Percentiles rank a stretch among this genome's conserved stretches.
Evolutionary conservation across 2,888 invertebrate species (phyloP).

Genomic region (Abrostola tripartita): DNA sequence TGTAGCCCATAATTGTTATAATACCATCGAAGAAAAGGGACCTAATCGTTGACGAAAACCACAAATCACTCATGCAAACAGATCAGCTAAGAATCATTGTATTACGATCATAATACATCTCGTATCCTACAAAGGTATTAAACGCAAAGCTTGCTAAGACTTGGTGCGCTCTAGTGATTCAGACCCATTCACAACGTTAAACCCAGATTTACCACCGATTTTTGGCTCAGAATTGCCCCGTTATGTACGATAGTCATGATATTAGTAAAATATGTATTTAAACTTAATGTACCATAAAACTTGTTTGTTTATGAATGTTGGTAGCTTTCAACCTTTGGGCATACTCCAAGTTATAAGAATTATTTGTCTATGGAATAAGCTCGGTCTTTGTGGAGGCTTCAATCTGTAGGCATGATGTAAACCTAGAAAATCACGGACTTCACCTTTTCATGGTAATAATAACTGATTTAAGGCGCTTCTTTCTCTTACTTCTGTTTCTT

Average conservation of each 20-base stretch:
- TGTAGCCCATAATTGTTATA: too few species aligned
- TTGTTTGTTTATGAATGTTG: constrained; percentile 33
- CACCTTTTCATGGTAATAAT: too few species aligned
- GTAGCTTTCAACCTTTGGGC: constrained; percentile 38
- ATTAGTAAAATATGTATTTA: constrained; percentile 44
- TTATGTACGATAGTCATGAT: constrained; percentile 34
- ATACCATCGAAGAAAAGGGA: too few species aligned
- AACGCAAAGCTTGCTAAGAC: constrained; percentile 47
- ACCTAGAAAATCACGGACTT: too few species aligned
- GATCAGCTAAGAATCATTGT: constrained; percentile 7
- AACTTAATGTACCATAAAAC: constrained; percentile 34
- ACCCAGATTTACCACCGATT: constrained; percentile 60
- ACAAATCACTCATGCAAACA: too few species aligned
- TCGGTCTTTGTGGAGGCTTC: not conserved
- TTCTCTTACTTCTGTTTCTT: too few species aligned
- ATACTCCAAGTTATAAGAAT: constrained; percentile 32
- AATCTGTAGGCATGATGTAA: not conserved
- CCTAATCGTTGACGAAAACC: too few species aligned
- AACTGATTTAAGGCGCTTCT: too few species aligned
- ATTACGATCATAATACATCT: constrained; percentile 16
- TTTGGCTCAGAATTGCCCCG: constrained; percentile 51
- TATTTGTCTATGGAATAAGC: not conserved
- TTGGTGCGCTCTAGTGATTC: constrained; percentile 52
- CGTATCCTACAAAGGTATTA: constrained; percentile 37
- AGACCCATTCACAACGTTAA: constrained; percentile 57